Evolutionary conservation across 2,888 invertebrate genomes (phyloP).

Genomic region (Apamea anceps): DNA sequence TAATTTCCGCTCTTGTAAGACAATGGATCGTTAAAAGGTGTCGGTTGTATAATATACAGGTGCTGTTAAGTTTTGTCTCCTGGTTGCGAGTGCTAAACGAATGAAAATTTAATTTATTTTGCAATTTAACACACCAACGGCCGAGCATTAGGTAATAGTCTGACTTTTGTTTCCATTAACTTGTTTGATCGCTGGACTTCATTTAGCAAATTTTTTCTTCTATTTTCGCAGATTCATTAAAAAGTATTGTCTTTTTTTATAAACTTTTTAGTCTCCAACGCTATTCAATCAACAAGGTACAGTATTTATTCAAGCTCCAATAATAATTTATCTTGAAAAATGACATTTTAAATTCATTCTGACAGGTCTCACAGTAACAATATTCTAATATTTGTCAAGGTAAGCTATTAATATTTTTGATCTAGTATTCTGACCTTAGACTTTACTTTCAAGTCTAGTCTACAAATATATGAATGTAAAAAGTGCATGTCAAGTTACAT

Average conservation of each 20-base stretch:
- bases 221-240: background rate
- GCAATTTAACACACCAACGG: conserved; percentile 68
- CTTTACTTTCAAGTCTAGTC: conserved; percentile 69
- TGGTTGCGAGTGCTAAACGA: conserved; percentile 51
- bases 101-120: conserved; percentile 68
- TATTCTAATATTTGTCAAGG: conserved; percentile 64
- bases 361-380: conserved; percentile 45
- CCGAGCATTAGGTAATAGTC: conserved; percentile 62
- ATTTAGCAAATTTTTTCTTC: conserved; percentile 10
- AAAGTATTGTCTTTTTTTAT: background rate
- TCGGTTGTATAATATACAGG: conserved; percentile 69
- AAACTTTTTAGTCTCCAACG: background rate
- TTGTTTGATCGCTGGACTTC: conserved; percentile 13
- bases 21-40: conserved; percentile 75
- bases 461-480: conserved; percentile 61
- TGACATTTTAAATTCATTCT: conserved; percentile 41
- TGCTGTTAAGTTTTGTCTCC: conserved; percentile 51
- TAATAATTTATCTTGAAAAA: conserved; percentile 15
- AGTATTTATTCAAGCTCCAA: conserved; percentile 16
- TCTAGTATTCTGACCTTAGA: conserved; percentile 68
- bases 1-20: conserved; percentile 74
- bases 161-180: conserved; percentile 42
- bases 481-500: conserved; percentile 59
- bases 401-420: conserved; percentile 57
- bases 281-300: background rate